These are phyloP conservation scores for Salvator merianae DNA, from an alignment of 2,113 vertebrate genomes.

Conservation along the genomic window DNA sequence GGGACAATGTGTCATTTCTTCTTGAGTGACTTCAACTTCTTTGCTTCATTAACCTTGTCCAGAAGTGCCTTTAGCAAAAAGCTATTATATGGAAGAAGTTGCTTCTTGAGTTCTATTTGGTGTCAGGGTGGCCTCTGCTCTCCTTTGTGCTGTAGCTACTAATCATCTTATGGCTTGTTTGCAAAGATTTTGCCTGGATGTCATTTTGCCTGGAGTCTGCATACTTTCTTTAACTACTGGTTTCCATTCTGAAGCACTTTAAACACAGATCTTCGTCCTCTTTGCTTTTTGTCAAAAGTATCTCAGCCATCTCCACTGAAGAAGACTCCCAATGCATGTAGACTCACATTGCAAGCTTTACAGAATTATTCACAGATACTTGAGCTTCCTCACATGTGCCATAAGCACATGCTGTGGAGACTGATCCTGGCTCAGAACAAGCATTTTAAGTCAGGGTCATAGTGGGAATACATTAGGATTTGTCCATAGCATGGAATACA, in stretches of 20 bases:
- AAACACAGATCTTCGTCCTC: constrained; percentile 21
- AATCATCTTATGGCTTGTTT: constrained; percentile 29
- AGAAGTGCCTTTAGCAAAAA: not conserved
- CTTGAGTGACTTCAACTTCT: constrained; percentile 1
- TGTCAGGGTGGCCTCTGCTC: not conserved
- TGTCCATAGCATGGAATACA: too few species aligned
- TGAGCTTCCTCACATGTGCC: too few species aligned
- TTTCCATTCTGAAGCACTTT: constrained; percentile 16
- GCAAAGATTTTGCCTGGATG: not conserved
- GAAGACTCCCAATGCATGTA: constrained; percentile 36
- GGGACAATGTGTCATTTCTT: constrained; percentile 29
- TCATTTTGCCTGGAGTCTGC: not conserved
- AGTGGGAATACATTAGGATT: too few species aligned
- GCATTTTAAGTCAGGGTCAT: too few species aligned
- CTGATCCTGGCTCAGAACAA: too few species aligned
- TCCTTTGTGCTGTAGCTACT: constrained; percentile 25
- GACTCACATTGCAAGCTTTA: constrained; percentile 44
- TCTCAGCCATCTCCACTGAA: constrained; percentile 23
- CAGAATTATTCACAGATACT: not conserved
- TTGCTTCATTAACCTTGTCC: constrained; percentile 17
- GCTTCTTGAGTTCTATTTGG: constrained; percentile 33
- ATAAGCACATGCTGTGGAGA: too few species aligned
- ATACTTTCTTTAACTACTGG: not conserved
- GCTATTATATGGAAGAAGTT: constrained; percentile 33
- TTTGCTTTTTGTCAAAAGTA: constrained; percentile 16